These are phyloP conservation scores for Acanthopagrus latus DNA, from an alignment of 2,797 vertebrate species.

Conservation along the genomic window DNA sequence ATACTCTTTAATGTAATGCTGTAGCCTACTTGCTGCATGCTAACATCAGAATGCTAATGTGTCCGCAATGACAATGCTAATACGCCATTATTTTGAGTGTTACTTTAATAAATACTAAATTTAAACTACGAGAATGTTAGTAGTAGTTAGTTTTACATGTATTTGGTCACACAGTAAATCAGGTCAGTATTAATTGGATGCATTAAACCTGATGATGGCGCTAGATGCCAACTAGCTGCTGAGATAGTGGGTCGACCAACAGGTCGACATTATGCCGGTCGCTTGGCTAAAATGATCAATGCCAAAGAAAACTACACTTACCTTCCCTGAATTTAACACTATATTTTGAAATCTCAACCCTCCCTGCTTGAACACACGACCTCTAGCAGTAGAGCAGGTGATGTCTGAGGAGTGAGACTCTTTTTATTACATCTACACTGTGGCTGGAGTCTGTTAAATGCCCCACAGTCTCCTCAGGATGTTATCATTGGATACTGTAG, in stretches of 20 bases:
- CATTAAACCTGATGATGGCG: not conserved
- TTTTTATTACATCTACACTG: not conserved
- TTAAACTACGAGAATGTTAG: not conserved
- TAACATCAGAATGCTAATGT: not conserved
- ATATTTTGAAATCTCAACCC: not conserved
- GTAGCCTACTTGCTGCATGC: not conserved
- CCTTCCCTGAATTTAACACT: not conserved
- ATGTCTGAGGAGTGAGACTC: not conserved
- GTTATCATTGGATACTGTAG: constrained; percentile 37
- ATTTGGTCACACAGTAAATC: not conserved
- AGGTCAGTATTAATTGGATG: not conserved
- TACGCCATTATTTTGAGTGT: not conserved
- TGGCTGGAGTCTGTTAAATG: not conserved
- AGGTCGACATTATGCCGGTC: not conserved
- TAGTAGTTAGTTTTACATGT: not conserved
- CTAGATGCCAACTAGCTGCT: not conserved
- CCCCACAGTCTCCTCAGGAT: constrained; percentile 43
- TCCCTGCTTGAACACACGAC: not conserved
- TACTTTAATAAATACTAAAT: not conserved
- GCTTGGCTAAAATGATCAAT: not conserved
- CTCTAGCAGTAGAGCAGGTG: not conserved
- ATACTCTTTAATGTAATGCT: not conserved
- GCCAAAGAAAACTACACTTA: not conserved
- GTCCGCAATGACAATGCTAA: not conserved
- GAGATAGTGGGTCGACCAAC: not conserved